phyloP scores from a whole-genome alignment of 2,113 vertebrate species.

The Phycodurus eques region DNA sequence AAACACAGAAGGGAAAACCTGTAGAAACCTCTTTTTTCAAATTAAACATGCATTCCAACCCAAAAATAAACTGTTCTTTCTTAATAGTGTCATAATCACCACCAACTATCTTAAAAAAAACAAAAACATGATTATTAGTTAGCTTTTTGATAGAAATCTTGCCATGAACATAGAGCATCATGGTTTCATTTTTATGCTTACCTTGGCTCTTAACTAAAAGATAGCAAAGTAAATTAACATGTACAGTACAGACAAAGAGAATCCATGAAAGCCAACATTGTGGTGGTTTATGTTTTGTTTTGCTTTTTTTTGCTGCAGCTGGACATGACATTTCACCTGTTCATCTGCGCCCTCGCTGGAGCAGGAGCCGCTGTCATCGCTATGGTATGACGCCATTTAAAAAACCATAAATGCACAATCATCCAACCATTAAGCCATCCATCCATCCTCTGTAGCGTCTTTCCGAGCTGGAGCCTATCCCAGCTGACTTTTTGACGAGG shows the following conservation, averaged over 20 bases:
- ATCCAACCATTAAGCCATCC: not conserved
- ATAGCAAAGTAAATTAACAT: not conserved
- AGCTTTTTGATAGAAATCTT: no score
- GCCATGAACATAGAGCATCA: not conserved
- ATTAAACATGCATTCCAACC: no score
- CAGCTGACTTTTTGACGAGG: not conserved
- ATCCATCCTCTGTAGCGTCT: not conserved
- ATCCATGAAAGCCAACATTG: not conserved
- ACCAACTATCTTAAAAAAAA: no score
- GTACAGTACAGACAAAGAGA: not conserved
- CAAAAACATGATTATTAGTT: no score
- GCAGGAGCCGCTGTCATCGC: constrained; percentile 96
- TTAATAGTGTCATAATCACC: no score
- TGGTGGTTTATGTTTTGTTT: constrained; percentile 1
- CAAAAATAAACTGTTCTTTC: no score
- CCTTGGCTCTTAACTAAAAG: not conserved
- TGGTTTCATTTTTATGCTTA: not conserved
- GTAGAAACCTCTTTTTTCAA: no score
- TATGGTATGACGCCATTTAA: constrained; percentile 80
- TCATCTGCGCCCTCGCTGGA: constrained; percentile 94
- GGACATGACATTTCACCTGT: constrained; percentile 98
- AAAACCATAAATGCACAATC: not conserved
- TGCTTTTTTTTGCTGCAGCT: constrained; percentile 74
- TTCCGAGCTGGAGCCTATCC: not conserved
- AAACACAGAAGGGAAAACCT: no score